phyloP scores from a whole-genome alignment of 2,888 invertebrate species.

The Eristalis pertinax region DNA sequence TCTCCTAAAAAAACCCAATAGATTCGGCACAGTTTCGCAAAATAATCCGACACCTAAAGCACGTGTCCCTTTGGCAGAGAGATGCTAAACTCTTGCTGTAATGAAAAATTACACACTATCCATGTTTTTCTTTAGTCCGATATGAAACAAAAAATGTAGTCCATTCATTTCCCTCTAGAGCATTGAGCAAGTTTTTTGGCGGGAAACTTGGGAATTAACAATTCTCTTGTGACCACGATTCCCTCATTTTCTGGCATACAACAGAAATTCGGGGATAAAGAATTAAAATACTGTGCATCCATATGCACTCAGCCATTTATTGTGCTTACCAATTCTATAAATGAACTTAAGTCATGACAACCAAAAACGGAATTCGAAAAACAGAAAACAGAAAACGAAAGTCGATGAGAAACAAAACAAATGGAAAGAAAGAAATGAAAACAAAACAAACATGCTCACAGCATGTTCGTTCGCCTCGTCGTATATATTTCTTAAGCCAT shows the following conservation, averaged over 20 bases:
- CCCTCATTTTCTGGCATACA: too few species aligned
- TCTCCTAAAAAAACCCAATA: too few species aligned
- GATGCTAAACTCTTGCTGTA: too few species aligned
- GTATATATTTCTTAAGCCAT: neutral
- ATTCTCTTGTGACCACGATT: neutral
- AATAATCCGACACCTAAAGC: too few species aligned
- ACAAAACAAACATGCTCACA: constrained; percentile 47
- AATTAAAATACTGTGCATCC: neutral
- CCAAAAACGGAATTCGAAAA: too few species aligned
- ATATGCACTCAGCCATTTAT: neutral
- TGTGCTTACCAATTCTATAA: constrained; percentile 3
- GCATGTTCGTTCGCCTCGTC: neutral
- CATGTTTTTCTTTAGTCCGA: too few species aligned
- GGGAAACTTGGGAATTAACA: constrained; percentile 16
- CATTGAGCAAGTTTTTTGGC: constrained; percentile 4
- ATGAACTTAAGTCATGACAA: neutral
- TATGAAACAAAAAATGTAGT: too few species aligned
- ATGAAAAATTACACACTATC: too few species aligned
- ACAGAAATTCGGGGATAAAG: neutral
- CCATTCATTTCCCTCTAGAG: too few species aligned
- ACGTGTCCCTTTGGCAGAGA: too few species aligned
- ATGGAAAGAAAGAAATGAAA: constrained; percentile 35
- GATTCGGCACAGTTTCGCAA: too few species aligned
- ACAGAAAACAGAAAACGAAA: constrained; percentile 28
- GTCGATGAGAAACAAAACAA: constrained; percentile 15